These are phyloP conservation scores for Sterna hirundo DNA, from an alignment of 2,113 vertebrate species.

Conservation along the genomic window DNA sequence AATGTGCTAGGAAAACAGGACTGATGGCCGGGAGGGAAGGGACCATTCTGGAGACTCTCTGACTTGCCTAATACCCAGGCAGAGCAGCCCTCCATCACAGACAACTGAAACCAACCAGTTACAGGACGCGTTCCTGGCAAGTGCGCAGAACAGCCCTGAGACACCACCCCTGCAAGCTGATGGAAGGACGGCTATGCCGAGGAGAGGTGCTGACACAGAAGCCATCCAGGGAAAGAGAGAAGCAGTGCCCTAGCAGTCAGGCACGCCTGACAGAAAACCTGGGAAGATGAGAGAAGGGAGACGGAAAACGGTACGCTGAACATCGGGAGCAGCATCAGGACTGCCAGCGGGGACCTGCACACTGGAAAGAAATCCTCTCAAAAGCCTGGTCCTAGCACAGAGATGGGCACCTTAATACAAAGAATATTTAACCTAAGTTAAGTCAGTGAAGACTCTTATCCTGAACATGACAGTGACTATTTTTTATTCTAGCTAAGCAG, in stretches of 20 bases:
- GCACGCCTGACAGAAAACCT: neutral
- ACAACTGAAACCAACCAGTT: neutral
- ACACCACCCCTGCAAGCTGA: neutral
- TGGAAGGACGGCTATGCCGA: rapidly evolving
- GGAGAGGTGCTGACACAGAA: neutral
- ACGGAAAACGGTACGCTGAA: neutral
- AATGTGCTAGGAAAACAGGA: neutral
- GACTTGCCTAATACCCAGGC: neutral
- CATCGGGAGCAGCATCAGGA: neutral
- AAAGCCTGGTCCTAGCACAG: neutral
- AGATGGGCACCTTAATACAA: neutral
- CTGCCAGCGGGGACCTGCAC: neutral
- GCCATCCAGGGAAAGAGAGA: neutral
- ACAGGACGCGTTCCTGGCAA: neutral
- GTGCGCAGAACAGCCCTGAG: neutral
- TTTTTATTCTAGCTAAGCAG: neutral
- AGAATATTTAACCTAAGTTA: neutral
- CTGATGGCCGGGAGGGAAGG: neutral
- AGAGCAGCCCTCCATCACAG: neutral
- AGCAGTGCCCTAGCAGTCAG: neutral
- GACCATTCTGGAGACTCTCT: neutral
- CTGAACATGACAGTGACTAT: neutral
- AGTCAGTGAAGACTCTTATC: neutral
- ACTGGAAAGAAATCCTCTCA: neutral
- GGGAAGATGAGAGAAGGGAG: neutral